Evolutionary conservation across 2,888 invertebrate genomes (phyloP).

Genomic region (Andrena bicolor): DNA sequence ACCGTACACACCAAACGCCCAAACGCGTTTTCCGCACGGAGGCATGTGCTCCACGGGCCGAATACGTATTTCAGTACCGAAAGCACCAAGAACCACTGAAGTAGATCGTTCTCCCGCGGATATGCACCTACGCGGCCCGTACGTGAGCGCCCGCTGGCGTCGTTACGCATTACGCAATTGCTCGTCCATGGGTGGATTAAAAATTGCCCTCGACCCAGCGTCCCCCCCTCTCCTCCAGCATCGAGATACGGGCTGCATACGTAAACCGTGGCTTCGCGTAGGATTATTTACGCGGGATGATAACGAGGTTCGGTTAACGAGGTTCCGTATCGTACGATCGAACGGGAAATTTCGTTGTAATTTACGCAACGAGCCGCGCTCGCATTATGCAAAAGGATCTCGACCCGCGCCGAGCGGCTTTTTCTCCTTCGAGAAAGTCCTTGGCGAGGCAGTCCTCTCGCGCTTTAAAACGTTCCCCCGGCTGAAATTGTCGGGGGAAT

Average conservation of each 20-base stretch:
- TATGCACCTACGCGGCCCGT: slow-evolving; percentile 27
- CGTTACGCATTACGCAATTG: slow-evolving; percentile 36
- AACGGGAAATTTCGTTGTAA: slow-evolving; percentile 35
- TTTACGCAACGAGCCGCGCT: slow-evolving; percentile 28
- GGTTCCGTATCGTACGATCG: slow-evolving; percentile 39
- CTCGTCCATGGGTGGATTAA: slow-evolving; percentile 28
- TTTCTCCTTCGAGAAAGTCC: slow-evolving; percentile 9
- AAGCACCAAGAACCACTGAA: slow-evolving; percentile 18
- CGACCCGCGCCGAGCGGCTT: slow-evolving; percentile 9
- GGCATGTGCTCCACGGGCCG: no score
- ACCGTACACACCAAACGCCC: no score
- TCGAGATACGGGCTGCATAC: slow-evolving; percentile 5
- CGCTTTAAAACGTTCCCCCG: slow-evolving; percentile 7
- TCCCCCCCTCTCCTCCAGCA: neutral
- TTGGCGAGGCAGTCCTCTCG: slow-evolving; percentile 12
- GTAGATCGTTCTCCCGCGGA: slow-evolving; percentile 8
- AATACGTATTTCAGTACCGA: neutral
- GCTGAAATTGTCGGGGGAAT: slow-evolving; percentile 4
- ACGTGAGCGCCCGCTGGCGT: neutral
- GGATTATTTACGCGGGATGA: slow-evolving; percentile 39
- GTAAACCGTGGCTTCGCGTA: slow-evolving; percentile 18
- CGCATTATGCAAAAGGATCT: slow-evolving; percentile 38
- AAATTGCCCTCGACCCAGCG: slow-evolving; percentile 13
- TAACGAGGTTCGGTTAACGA: slow-evolving; percentile 44
- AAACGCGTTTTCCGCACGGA: no score